A percentile compares a stretch with the other conserved stretches of the same genome.
phyloP scores from a whole-genome alignment of 2,797 vertebrate species.

The Strix occidentalis region DNA sequence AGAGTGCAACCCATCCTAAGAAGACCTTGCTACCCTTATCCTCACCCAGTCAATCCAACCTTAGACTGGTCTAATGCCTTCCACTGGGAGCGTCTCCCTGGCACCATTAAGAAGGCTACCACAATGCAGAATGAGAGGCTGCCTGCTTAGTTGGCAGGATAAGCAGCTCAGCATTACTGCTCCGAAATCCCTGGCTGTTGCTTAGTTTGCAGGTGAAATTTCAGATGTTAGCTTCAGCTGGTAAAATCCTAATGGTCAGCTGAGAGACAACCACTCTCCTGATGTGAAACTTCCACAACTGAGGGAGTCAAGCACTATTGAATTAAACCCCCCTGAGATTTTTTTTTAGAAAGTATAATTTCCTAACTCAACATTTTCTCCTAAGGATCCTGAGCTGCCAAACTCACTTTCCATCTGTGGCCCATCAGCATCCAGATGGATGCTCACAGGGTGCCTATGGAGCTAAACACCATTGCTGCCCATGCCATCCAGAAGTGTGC shows the following conservation, averaged over 20 bases:
- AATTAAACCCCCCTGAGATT: neutral
- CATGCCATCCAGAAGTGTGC: neutral
- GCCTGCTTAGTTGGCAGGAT: neutral
- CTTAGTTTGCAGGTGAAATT: neutral
- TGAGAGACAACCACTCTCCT: neutral
- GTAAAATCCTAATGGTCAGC: neutral
- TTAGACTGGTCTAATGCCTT: neutral
- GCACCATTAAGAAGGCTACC: neutral
- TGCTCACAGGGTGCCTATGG: neutral
- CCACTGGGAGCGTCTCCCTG: rapidly evolving
- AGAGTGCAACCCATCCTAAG: neutral
- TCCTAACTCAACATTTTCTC: neutral
- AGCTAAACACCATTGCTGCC: neutral
- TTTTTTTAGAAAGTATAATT: neutral
- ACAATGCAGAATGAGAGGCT: neutral
- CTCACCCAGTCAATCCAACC: neutral
- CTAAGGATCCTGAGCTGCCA: neutral
- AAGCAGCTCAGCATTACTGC: neutral
- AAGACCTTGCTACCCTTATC: too few relatives aligned
- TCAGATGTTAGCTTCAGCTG: neutral
- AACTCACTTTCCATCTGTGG: conserved; percentile 36
- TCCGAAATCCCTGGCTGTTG: neutral
- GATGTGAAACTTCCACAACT: neutral
- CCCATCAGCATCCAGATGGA: conserved; percentile 33
- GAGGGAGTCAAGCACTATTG: neutral